Evolutionary conservation across 2,113 vertebrate genomes (phyloP).

Genomic region (Takifugu bimaculatus): DNA sequence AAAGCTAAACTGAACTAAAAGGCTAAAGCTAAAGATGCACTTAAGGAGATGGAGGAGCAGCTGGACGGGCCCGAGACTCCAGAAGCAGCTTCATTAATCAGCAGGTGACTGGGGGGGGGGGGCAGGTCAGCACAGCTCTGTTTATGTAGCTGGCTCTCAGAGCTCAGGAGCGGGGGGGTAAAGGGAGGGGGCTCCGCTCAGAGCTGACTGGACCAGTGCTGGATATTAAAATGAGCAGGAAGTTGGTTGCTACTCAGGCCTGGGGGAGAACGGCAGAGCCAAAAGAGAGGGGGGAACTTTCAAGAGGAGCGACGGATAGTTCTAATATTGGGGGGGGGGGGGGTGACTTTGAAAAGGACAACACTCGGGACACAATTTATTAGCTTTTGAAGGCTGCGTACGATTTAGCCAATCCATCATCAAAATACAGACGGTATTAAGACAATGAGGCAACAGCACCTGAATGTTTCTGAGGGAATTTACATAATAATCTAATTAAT

Average conservation of each 20-base stretch:
- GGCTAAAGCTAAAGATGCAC: conserved; percentile 31
- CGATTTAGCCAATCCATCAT: conserved; percentile 38
- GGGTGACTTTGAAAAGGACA: conserved; percentile 13
- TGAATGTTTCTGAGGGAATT: conserved; percentile 28
- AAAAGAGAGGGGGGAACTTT: conserved; percentile 36
- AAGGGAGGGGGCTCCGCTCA: too few relatives aligned
- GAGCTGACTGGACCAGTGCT: too few relatives aligned
- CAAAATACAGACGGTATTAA: conserved; percentile 30
- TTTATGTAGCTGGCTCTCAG: conserved; percentile 49
- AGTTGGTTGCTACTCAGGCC: conserved; percentile 23
- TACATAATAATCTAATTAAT: conserved; percentile 46
- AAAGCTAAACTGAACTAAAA: neutral
- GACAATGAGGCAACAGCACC: conserved; percentile 27
- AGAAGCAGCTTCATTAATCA: conserved; percentile 69
- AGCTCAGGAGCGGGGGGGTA: too few relatives aligned
- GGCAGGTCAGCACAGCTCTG: conserved; percentile 55
- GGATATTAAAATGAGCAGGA: conserved; percentile 45
- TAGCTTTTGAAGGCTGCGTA: conserved; percentile 28
- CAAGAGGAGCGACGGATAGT: conserved; percentile 9
- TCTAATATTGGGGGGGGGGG: conserved; percentile 19
- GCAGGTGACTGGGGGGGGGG: conserved; percentile 36
- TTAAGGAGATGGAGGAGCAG: conserved; percentile 1
- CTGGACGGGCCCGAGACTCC: conserved; percentile 31
- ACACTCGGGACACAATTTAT: conserved; percentile 29
- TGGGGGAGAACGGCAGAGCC: conserved; percentile 25